Evolutionary conservation across 2,797 vertebrate genomes (phyloP).

Genomic region (Rhinogobio ventralis): DNA sequence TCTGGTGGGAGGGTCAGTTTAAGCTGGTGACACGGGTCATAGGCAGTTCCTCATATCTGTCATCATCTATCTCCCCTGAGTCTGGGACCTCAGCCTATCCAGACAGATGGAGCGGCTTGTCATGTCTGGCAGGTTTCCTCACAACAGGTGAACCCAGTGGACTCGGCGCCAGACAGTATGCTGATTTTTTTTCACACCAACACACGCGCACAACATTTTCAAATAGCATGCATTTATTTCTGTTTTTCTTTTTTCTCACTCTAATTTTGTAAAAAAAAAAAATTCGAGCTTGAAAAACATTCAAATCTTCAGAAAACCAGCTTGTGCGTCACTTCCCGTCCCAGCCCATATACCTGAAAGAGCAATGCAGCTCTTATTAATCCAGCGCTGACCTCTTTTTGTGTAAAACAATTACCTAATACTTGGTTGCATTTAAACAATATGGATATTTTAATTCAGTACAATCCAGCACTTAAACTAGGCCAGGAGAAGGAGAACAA

Average conservation of each 20-base stretch:
- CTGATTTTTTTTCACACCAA: conserved; percentile 21
- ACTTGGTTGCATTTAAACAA: not conserved
- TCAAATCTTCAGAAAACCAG: not conserved
- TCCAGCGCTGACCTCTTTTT: not conserved
- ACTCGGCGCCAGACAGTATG: conserved; percentile 49
- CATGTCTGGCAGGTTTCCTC: conserved; percentile 75
- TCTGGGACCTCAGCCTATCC: conserved; percentile 52
- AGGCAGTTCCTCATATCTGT: conserved; percentile 56
- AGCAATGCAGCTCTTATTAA: not conserved
- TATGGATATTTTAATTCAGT: not conserved
- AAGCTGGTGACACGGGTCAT: conserved; percentile 63
- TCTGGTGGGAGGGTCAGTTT: conserved; percentile 44
- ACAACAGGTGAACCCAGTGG: conserved; percentile 62
- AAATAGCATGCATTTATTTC: too few species aligned
- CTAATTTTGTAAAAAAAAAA: not conserved
- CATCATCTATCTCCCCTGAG: conserved; percentile 52
- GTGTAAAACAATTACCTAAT: not conserved
- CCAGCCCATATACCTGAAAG: not conserved
- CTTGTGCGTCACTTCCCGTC: not conserved
- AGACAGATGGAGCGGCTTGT: conserved; percentile 76
- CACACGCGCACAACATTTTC: not conserved
- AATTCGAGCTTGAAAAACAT: not conserved
- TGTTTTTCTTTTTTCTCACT: too few species aligned
- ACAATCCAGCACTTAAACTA: not conserved
- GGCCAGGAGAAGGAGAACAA: not conserved